Evolutionary conservation across 2,888 invertebrate genomes (phyloP).

Genomic region (Leistus spinibarbis): DNA sequence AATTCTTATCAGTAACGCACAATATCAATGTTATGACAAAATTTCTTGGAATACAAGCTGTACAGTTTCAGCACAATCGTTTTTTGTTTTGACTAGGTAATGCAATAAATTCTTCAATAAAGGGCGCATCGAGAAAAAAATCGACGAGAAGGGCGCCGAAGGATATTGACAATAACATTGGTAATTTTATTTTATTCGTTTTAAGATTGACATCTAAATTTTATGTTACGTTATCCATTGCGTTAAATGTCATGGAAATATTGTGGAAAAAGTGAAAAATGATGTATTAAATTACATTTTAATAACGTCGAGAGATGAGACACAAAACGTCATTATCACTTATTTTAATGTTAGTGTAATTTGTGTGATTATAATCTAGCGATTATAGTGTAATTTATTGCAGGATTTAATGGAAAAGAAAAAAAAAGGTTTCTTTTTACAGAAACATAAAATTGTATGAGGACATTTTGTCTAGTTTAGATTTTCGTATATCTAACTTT

Average conservation of each 20-base stretch:
- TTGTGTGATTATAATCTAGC: constrained; percentile 20
- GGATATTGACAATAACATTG: not conserved
- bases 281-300: constrained; percentile 30
- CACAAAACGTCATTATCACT: constrained; percentile 14
- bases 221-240: not conserved
- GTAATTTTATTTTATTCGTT: not conserved
- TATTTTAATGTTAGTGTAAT: constrained; percentile 1
- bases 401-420: not conserved
- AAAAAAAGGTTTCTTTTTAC: not conserved
- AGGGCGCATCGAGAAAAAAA: not conserved
- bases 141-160: not conserved
- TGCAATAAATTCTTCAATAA: not conserved
- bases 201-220: not conserved
- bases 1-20: not conserved
- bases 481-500: not conserved
- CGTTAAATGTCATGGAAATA: not conserved
- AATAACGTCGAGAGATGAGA: constrained; percentile 12
- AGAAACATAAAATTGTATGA: too few species aligned
- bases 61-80: not conserved
- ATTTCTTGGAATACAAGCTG: not conserved
- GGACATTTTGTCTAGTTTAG: too few species aligned
- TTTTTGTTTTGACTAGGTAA: not conserved
- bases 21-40: not conserved
- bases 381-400: constrained; percentile 3
- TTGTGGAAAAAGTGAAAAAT: constrained; percentile 16